Evolutionary conservation across 2,113 vertebrate species (phyloP), one percentile per base, ranked within the genome.

Genomic region (Tetraodon nigroviridis): DNA sequence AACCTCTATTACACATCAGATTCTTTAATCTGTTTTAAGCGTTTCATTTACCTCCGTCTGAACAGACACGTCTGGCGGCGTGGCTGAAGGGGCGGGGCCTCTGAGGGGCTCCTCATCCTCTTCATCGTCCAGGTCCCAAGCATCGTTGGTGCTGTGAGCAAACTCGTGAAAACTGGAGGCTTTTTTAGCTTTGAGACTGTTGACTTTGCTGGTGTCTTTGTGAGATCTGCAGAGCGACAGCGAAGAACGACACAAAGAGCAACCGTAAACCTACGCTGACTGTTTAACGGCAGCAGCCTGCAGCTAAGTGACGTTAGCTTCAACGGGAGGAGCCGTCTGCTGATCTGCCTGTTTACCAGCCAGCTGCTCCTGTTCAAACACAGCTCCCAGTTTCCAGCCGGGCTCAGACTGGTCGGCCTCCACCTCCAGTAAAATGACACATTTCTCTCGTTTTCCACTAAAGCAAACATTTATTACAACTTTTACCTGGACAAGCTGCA

Each of bases 141-240:
- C 95, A 13, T 98, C 96, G 21, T 94, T 97, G 76, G 95, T 98
- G 75, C 92, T 95, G 51, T 92, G 90, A 19, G 96, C 96, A 73
- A 98, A 98, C 80, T 98, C 95, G 0, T 94, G 93, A 64, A 97
- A 97, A 73, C 94, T 94, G 6, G 94, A 94, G 8, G 94, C 91
- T 82, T 96, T 97, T 80, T 96, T 96, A 62, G 81, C 92, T 78
- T 93, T 95, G 53, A 91, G 48, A 47, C 92, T 91, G 75, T 92
- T 89, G 1, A 90, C 53, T 3, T 86, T 93, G 37, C 93, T 94
- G 29, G 93, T 90, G 70, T 95, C 93, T 89, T 94, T 94, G 64
- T 91, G 87, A 82, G 94, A 94, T 75, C 94, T 98, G 86, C 32
- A 48, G 50, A 51, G 18, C 55, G 17, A 66, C 11, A 44, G 58